Conservation (phyloP, 2,888 invertebrate species). For the Lithophane semibrunnea region DNA sequence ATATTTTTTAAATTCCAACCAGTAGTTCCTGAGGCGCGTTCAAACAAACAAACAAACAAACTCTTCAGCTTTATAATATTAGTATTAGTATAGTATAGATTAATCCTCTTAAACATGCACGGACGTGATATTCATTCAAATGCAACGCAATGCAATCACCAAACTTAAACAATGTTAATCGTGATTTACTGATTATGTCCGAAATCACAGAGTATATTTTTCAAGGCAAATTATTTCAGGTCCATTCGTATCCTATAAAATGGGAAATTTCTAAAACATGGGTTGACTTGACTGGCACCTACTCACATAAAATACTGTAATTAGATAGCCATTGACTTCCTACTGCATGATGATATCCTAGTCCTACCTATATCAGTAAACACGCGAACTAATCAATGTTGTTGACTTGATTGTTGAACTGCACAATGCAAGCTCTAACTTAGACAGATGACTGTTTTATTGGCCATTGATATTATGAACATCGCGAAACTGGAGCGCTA, state of each 20-base stretch:
- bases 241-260: not conserved
- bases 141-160: conserved; percentile 38
- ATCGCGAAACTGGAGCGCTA: conserved; percentile 43
- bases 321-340: not conserved
- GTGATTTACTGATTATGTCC: conserved; percentile 8
- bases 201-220: not conserved
- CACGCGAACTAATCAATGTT: conserved; percentile 11
- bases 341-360: not conserved
- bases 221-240: not conserved
- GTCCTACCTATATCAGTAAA: not conserved
- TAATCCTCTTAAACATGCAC: conserved; percentile 32
- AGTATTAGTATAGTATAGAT: no score
- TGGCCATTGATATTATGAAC: conserved; percentile 32
- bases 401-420: conserved; percentile 27
- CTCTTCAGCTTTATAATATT: no score
- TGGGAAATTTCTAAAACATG: not conserved
- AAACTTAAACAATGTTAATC: not conserved
- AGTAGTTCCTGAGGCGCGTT: no score
- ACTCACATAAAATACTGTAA: not conserved
- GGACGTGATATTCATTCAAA: conserved; percentile 27
- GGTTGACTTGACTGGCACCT: no score
- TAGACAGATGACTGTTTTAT: conserved; percentile 45
- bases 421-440: conserved; percentile 30
- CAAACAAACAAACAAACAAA: no score
- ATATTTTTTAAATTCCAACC: no score